A percentile compares a stretch with the other conserved stretches of the same genome.
Conservation (phyloP, 1,140 invertebrate species). For the Drosophila insularis region DNA sequence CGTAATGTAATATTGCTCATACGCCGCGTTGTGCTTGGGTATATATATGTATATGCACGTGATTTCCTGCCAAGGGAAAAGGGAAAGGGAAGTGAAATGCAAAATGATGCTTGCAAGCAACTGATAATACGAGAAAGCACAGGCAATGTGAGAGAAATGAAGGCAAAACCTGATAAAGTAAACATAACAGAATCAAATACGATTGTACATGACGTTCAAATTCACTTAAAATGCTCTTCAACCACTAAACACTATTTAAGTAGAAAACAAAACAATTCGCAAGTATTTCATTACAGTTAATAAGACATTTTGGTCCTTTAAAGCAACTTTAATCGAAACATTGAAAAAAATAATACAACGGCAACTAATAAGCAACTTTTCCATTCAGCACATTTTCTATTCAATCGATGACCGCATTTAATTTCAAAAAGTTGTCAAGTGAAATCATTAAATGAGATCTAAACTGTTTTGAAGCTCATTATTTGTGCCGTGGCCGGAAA, state of each 20-base stretch:
- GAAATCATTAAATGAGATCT: constrained; percentile 52
- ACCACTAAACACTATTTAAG: not conserved
- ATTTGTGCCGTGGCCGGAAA: constrained; percentile 32
- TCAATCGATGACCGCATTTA: constrained; percentile 10
- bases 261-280: too few relatives aligned
- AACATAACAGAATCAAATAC: not conserved
- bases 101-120: constrained; percentile 81
- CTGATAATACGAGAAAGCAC: constrained; percentile 65
- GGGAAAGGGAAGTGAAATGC: constrained; percentile 64
- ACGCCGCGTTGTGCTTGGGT: constrained; percentile 52
- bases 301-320: too few relatives aligned
- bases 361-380: not conserved
- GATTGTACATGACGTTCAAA: not conserved
- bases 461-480: constrained; percentile 43
- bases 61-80: constrained; percentile 62
- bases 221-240: not conserved
- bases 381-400: constrained; percentile 4
- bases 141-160: constrained; percentile 8
- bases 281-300: not conserved
- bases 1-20: constrained; percentile 72
- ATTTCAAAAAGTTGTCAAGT: constrained; percentile 29
- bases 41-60: constrained; percentile 35
- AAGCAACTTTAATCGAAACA: not conserved
- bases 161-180: constrained; percentile 4
- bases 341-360: not conserved